Evolutionary conservation across 2,113 vertebrate genomes (phyloP).

Genomic region (Glaucomys volans): DNA sequence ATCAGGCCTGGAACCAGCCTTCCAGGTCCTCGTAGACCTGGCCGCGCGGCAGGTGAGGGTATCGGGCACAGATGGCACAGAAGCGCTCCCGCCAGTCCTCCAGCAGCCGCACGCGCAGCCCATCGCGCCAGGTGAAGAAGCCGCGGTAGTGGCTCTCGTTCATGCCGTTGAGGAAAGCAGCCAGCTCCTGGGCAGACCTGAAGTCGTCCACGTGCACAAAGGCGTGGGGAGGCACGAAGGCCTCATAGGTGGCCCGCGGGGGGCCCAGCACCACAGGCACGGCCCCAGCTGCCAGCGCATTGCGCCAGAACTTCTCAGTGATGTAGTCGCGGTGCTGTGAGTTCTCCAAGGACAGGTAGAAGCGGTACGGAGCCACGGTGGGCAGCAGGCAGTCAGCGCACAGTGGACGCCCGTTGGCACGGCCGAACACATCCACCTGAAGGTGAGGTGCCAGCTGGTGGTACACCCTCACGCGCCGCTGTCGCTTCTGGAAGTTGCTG

Average conservation of each 20-base stretch:
- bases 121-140: constrained; percentile 90
- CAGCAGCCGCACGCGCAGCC: constrained; percentile 86
- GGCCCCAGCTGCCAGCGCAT: constrained; percentile 87
- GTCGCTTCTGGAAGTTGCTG: constrained; percentile 89
- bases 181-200: constrained; percentile 87
- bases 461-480: constrained; percentile 89
- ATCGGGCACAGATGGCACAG: constrained; percentile 90
- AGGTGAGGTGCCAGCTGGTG: constrained; percentile 86
- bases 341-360: constrained; percentile 98
- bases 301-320: constrained; percentile 97
- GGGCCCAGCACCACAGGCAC: constrained; percentile 95
- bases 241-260: constrained; percentile 88
- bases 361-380: constrained; percentile 91
- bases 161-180: constrained; percentile 87
- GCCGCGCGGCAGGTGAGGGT: constrained; percentile 80
- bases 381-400: constrained; percentile 85
- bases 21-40: constrained; percentile 88
- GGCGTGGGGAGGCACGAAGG: constrained; percentile 88
- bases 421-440: constrained; percentile 90
- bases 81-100: constrained; percentile 92
- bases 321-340: constrained; percentile 93
- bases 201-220: constrained; percentile 96
- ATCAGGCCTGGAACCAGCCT: constrained; percentile 85
- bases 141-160: constrained; percentile 87
- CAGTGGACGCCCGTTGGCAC: constrained; percentile 81